Evolutionary conservation across 2,888 invertebrate genomes (phyloP), one percentile per base, ranked within the genome.

Genomic region (Leucophora obtusa): DNA sequence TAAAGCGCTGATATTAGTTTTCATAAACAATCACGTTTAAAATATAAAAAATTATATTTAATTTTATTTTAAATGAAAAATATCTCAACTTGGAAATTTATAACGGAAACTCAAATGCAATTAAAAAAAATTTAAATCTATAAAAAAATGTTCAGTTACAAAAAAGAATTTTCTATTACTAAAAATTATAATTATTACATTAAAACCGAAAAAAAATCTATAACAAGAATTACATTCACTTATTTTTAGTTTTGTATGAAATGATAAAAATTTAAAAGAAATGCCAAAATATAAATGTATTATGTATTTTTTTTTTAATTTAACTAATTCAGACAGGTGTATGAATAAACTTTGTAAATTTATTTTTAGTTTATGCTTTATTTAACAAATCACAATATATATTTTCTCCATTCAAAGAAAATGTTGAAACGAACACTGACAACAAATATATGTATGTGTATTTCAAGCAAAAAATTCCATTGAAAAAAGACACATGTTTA

Each of bases 21-120:
- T 38, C 18, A 6, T n/a, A 59, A 35, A 2, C 10, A 59, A 38
- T 28, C 15, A 33, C 10, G 1, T 35, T 18, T 3, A 35, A 35
- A 28, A 28, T n/a, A 17, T 35, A 3, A 6, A 18, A 11, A 38
- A 35, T 28, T 28, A 56, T 1, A 21, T 38, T 38, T 38, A 17
- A 35, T 59, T 58, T 59, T 15, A 2, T 38, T 38, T 59, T 38
- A 38, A 59, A 35, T 10, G 15, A 56, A 21, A 28, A 56, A 56
- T 5, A 56, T 8, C 17, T 1, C 38, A 59, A 35, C 9, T 17
- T n/a, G n/a, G 35, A 35, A 59, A 17, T 5, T 33, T 24, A 28
- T 28, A 33, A 38, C 8, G 5, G n/a, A 63, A 43, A 8, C 58
- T 79, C 78, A 69, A 79, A 79, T 79, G 73, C 78, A 79, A 79